Conservation (phyloP, 2,797 vertebrate genomes). For the Alca torda region DNA sequence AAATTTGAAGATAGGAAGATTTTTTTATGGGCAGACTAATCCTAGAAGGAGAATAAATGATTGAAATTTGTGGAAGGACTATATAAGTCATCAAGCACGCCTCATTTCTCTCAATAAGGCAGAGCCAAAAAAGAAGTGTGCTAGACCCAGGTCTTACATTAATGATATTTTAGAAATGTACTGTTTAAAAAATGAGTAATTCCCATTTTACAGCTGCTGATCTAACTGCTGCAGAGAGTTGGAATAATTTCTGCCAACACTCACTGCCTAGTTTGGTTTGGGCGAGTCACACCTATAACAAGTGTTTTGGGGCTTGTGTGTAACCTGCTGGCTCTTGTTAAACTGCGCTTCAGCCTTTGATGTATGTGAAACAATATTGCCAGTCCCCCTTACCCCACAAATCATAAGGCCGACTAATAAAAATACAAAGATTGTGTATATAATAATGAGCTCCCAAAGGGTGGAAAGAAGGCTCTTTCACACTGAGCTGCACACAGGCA, state of each 20-base stretch:
- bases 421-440: conserved; percentile 45
- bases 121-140: not conserved
- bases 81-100: not conserved
- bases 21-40: not conserved
- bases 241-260: conserved; percentile 43
- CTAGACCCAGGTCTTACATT: not conserved
- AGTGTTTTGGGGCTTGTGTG: conserved; percentile 51
- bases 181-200: not conserved
- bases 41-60: not conserved
- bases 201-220: not conserved
- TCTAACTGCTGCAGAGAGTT: not conserved
- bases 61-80: not conserved
- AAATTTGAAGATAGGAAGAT: not conserved
- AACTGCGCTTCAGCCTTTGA: conserved; percentile 60
- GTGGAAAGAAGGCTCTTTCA: conserved; percentile 41
- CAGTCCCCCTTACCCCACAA: conserved; percentile 51
- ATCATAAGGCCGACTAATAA: conserved; percentile 60
- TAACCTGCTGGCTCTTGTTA: conserved; percentile 66
- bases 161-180: not conserved
- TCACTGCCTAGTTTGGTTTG: conserved; percentile 33
- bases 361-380: conserved; percentile 60
- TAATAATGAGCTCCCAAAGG: conserved; percentile 66
- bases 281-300: conserved; percentile 55
- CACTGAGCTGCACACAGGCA: conserved; percentile 33
- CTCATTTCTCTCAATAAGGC: not conserved